These are phyloP conservation scores for Entomobrya multifasciata DNA, from an alignment of 2,888 invertebrate species.

Conservation along the genomic window DNA sequence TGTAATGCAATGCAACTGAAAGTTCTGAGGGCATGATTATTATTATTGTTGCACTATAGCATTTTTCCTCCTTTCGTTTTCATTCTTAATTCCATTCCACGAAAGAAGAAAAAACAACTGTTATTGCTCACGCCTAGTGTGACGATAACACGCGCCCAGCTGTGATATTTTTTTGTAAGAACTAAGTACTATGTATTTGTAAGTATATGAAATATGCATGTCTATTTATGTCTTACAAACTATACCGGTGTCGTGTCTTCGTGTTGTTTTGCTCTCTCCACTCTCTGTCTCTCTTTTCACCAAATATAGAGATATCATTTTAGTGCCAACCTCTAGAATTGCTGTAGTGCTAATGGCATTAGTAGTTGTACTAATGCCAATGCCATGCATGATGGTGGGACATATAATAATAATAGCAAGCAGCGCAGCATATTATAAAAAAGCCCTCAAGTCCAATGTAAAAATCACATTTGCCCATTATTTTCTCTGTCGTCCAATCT, in stretches of 20 bases:
- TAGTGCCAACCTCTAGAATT: conserved; percentile 22
- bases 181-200: neutral
- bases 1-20: conserved; percentile 40
- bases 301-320: conserved; percentile 54
- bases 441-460: conserved; percentile 43
- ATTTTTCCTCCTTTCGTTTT: neutral
- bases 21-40: conserved; percentile 50
- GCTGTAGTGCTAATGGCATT: conserved; percentile 10
- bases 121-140: conserved; percentile 73
- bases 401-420: conserved; percentile 7
- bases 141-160: conserved; percentile 73
- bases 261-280: conserved; percentile 1
- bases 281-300: too few species aligned
- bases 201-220: neutral
- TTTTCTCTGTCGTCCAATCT: conserved; percentile 30
- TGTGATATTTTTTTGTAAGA: conserved; percentile 51
- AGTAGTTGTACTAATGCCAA: neutral
- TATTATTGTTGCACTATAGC: conserved; percentile 43
- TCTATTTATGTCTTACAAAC: neutral
- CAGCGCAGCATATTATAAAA: conserved; percentile 2
- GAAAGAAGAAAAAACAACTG: conserved; percentile 52
- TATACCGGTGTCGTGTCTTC: conserved; percentile 27
- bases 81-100: neutral
- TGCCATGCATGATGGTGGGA: conserved; percentile 1
- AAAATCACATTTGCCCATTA: conserved; percentile 61